phyloP scores from a whole-genome alignment of 2,113 vertebrate genomes.

The Chionis minor region DNA sequence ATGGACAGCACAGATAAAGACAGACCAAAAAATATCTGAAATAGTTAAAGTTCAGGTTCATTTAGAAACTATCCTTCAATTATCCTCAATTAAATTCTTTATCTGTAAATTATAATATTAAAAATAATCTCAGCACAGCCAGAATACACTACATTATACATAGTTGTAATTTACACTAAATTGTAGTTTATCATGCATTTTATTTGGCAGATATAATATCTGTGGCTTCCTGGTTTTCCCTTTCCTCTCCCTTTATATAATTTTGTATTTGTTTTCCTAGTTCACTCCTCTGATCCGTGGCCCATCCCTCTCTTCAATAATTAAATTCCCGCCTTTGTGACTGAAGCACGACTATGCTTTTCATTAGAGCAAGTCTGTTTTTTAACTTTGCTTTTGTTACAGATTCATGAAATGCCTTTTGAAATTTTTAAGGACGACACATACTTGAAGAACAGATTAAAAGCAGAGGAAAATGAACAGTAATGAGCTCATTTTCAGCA shows the following conservation, averaged over 20 bases:
- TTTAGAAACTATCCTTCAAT: neutral
- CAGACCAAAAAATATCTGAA: neutral
- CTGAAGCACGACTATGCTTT: neutral
- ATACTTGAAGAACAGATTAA: conserved; percentile 46
- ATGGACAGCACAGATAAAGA: neutral
- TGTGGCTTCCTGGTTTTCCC: neutral
- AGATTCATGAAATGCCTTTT: conserved; percentile 21
- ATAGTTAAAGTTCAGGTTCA: neutral
- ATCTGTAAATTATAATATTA: neutral
- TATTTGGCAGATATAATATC: neutral
- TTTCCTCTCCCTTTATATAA: neutral
- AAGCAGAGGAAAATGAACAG: conserved; percentile 17
- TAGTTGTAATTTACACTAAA: neutral
- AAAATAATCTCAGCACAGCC: neutral
- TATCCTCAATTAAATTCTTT: neutral
- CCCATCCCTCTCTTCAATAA: neutral
- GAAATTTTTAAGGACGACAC: conserved; percentile 19
- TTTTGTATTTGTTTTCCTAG: neutral
- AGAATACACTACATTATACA: accelerated
- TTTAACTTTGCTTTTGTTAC: conserved; percentile 33
- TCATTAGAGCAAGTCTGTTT: neutral
- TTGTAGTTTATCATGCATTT: neutral
- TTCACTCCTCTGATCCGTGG: neutral
- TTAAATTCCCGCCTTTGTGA: neutral
- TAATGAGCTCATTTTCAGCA: conserved; percentile 52